Evolutionary conservation across 2,113 vertebrate species (phyloP), one percentile per base, ranked within the genome.

Genomic region (Hydrolagus affinis): DNA sequence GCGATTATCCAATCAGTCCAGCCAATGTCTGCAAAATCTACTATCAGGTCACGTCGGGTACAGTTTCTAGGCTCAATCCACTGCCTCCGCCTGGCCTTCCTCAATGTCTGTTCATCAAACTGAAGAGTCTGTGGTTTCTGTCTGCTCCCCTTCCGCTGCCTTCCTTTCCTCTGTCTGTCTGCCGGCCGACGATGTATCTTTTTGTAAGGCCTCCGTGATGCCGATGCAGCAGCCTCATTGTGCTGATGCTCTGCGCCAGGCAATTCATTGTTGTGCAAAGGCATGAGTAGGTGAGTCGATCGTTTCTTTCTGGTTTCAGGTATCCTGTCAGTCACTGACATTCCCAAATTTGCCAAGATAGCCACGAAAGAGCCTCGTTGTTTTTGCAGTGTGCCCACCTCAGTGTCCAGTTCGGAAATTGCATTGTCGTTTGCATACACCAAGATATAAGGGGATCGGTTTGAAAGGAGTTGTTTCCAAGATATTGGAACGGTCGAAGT

Each of bases 1-100:
- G 97, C 98, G 91, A 99, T 99, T 92, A 99, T 99, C 97, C 98
- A 99, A 86, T 99, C 96, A 0, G 94, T 99, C 98, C 98, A 99
- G 87, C 98, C 97, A 0, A 99, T 97, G 88, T 99, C 98, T 0
- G 97, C 97, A 85, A 99, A 99, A 91, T 99, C 97, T 87, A 99
- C 98, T 89, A 96, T 98, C 85, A 99, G 96, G 74, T 98, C 97
- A 6, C 97, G 93, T 4, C 97, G 94, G 0, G 96, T 87, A 0
- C 98, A 99, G 21, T 94, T 95, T 70, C 94, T 89, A 0, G 97
- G 96, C 87, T 98, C 95, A 0, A 94, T 95, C 97, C 96, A 97
- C 80, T 98, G 97, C 94, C 96, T 98, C 91, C 94, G 96, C 11
- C 97, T 91, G 0, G 96, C 97, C 90, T 96, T 96, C 90, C 96